Base-by-base conservation (phyloP, 2,113 vertebrate genomes). In the Thinocorus orbignyianus region DNA sequence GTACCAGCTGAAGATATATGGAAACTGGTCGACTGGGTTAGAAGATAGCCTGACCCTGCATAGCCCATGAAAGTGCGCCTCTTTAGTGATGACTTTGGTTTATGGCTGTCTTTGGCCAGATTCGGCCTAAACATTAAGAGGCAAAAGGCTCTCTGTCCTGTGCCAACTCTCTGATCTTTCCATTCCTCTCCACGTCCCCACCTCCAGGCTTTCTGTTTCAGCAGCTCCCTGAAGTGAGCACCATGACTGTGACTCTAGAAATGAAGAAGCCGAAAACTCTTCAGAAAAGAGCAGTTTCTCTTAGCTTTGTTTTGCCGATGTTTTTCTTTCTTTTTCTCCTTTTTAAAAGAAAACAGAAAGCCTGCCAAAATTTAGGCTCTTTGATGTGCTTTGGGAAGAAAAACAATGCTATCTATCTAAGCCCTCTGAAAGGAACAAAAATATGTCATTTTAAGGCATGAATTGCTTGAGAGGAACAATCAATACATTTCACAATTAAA, bases 381-480 rank as follows among this genome's bases (percentile, higher is more conserved):
- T 97, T 96, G 96, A 96, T 97, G 95, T 97, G 61, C 96, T 95
- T 92, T 96, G 96, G 96, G 95, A 97, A 95, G 92, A 88, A 96
- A 93, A 97, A 96, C 93, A 96, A 94, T 95, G 91, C 86, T 93
- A 92, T 96, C 95, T 96, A 39, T 92, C 88, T 73, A 94, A 96
- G 88, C 49, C 23, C 88, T 96, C 89, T 79, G 73, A 93, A 96
- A 84, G 65, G 77, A 96, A 93, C 65, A 96, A 89, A 95, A 95
- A 92, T 84, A 76, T 94, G 91, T 86, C 95, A 85, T 91, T 92
- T 92, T 52, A 92, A 94, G 90, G 57, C 83, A 91, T 65, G 25
- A 91, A 61, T 89, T 85, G 58, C 81, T 95, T 96, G 79, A 94
- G 88, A 71, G 49, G 83, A 95, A 89, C 81, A 91, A 92, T 85